Evolutionary conservation across 2,888 invertebrate species (phyloP), one percentile per base, ranked within the genome.

Genomic region (Drosophila kuntzei): DNA sequence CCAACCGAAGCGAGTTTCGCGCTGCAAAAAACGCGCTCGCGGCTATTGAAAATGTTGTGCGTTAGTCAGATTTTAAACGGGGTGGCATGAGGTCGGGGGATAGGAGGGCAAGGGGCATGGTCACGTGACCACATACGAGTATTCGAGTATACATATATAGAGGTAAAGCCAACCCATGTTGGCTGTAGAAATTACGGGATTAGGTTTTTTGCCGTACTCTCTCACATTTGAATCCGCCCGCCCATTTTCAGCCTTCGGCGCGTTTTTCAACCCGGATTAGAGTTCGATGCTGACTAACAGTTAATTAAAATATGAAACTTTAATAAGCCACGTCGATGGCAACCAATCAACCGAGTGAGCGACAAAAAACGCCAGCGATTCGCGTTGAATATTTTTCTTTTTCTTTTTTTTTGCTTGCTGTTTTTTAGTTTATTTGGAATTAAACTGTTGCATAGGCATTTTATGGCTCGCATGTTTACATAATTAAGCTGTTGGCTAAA

Each of bases 121-220:
- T 36, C 71, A 46, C 58, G 51, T 61, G 59, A 41, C 50, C 50
- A 54, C 41, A 55, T 32, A 46, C 55, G 55, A 50, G 47, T 54
- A 41, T 4, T 18, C 39, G 18, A 18, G 18, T 27, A 27, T 27
- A 27, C 53, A 27, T 43, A 18, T 20, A 25, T n/a, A 20, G 41
- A 43, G 50, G 37, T 37, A 55, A 51, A 59, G 60, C 50, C 65
- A 36, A 49, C 16, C 41, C 44, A 51, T 88, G 89, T 89, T 89
- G 81, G 79, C 80, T 60, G 77, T 89, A 80, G 80, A 89, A 90
- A 89, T 89, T 89, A 89, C 79, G 73, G 85, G 88, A 89, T 89
- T 89, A 89, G 83, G 63, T 80, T 87, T 89, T 87, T 89, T 87
- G 60, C 70, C 61, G 50, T 22, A 41, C 41, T 7, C 18, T 16